Base-by-base conservation (phyloP, 2,113 vertebrate genomes). In the Melanocharis versteri region DNA sequence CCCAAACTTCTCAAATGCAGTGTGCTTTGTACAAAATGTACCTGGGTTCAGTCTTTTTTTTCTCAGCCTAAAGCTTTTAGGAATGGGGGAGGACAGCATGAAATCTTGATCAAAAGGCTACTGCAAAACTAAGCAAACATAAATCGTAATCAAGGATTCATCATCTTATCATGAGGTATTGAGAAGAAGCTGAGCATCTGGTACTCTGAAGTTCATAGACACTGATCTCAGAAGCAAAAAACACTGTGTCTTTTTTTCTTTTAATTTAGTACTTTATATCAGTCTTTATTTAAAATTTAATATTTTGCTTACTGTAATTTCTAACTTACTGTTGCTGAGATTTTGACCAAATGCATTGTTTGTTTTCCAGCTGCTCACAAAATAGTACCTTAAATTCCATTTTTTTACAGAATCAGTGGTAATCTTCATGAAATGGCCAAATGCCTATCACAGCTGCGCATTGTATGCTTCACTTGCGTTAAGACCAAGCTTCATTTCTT, bases 401-500 rank as follows among this genome's bases (percentile, higher is more conserved):
- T 69, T 77, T 85, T 83, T 56, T 45, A 51, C 17, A 50, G 92
- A 92, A 66, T 92, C 62, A 40, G 37, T 83, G 53, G 18, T 81
- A 75, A 94, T 95, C 92, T 89, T 92, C 37, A 16, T 60, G 56
- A 72, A 79, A 91, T 80, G 72, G 95, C 83, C 71, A 93, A 75
- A 48, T 92, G 94, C 87, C 71, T 24, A 58, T 82, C 82, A 54
- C 93, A 95, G 81, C 66, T 94, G 85, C 62, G 47, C 44, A 86
- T 79, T 58, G 35, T 79, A 42, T 93, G 90, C 84, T 97, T 95
- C 78, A 44, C n/a, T 96, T 86, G 50, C 61, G 40, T 92, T 89
- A 86, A 72, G 76, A 94, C 27, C 44, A 73, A 94, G 54, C 64
- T 70, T 51, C 47, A 45, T 62, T 79, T 96, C 71, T 90, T 47